phyloP scores from a whole-genome alignment of 2,113 vertebrate species.

The Myanophis thanlyinensis region DNA sequence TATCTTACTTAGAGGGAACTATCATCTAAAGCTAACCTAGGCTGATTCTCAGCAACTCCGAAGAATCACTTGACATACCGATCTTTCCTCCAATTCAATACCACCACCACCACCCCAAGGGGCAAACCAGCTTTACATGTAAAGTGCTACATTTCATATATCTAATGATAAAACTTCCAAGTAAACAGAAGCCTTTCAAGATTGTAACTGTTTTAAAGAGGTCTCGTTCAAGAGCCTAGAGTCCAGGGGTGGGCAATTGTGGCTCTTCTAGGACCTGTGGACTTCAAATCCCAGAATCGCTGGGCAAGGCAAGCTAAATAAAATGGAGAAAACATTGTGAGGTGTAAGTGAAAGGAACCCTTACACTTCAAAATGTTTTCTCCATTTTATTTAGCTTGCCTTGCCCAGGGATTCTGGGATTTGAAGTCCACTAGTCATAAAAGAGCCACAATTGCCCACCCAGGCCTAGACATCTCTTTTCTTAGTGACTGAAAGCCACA shows the following conservation, averaged over 20 bases:
- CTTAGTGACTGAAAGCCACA: background rate
- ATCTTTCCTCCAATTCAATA: background rate
- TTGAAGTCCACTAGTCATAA: too few species aligned
- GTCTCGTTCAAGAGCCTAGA: background rate
- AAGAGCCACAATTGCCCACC: too few species aligned
- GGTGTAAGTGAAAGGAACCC: too few species aligned
- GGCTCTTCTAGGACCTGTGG: too few species aligned
- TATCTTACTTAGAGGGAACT: background rate
- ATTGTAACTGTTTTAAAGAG: background rate
- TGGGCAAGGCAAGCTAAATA: too few species aligned
- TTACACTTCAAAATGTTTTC: too few species aligned
- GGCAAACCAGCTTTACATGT: background rate
- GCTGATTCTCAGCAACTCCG: background rate
- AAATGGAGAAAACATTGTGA: too few species aligned
- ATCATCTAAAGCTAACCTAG: background rate
- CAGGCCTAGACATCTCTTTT: too few species aligned
- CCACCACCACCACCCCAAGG: background rate
- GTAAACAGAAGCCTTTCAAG: background rate
- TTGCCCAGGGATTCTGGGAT: too few species aligned
- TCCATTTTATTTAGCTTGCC: too few species aligned
- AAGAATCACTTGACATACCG: background rate
- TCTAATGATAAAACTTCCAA: background rate
- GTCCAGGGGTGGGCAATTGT: too few species aligned
- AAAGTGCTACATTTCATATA: background rate
- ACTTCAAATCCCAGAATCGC: too few species aligned